Conservation (phyloP, 2,888 invertebrate species). For the Omphaloscelis lunosa region DNA sequence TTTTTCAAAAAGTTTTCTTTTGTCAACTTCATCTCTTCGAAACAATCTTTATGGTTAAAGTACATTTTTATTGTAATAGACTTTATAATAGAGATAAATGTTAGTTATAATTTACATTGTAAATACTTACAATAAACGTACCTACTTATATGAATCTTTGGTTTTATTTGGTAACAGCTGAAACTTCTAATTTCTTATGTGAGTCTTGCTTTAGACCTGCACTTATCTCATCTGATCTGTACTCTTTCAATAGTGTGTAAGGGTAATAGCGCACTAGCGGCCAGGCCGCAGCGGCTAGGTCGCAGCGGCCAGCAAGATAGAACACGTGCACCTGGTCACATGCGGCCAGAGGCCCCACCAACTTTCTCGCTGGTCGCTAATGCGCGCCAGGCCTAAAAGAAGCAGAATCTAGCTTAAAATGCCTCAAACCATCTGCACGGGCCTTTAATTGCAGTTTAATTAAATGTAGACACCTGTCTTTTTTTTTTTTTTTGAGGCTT, state of each 20-base stretch:
- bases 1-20: conserved; percentile 17
- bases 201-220: neutral
- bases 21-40: conserved; percentile 39
- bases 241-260: neutral
- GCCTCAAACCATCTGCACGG: neutral
- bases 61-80: conserved; percentile 80
- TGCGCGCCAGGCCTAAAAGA: neutral
- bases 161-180: conserved; percentile 35
- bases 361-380: too few relatives aligned
- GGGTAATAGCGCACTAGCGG: too few relatives aligned
- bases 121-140: conserved; percentile 83
- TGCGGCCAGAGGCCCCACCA: too few relatives aligned
- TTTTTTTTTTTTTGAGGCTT: too few relatives aligned
- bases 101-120: conserved; percentile 80
- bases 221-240: neutral
- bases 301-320: too few relatives aligned
- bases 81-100: conserved; percentile 70
- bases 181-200: neutral
- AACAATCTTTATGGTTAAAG: conserved; percentile 67
- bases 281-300: too few relatives aligned
- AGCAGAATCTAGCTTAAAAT: neutral
- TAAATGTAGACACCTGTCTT: too few relatives aligned
- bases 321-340: too few relatives aligned
- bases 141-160: conserved; percentile 62
- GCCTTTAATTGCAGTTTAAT: neutral